Conservation (phyloP, 2,888 invertebrate genomes). For the Pterostichus madidus region DNA sequence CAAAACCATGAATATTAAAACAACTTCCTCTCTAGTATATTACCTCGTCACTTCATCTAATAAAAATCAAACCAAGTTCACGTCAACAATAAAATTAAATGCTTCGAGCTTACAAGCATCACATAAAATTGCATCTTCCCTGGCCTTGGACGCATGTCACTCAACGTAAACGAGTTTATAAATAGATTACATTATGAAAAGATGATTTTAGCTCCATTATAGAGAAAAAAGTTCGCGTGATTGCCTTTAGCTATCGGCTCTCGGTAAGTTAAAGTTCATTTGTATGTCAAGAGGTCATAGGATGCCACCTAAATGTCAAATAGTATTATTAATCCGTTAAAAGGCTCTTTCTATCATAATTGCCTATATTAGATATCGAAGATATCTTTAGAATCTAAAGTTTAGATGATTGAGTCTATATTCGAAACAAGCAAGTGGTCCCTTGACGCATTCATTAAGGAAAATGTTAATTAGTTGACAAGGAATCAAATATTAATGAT, state of each 20-base stretch:
- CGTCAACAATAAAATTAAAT: slow-evolving; percentile 29
- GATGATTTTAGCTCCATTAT: slow-evolving; percentile 27
- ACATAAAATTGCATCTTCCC: slow-evolving; percentile 25
- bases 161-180: slow-evolving; percentile 33
- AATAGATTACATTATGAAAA: slow-evolving; percentile 48
- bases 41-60: neutral
- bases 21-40: too few species aligned
- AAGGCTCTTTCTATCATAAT: slow-evolving; percentile 24
- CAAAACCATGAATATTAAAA: slow-evolving; percentile 18
- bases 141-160: slow-evolving; percentile 26
- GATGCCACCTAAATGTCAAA: slow-evolving; percentile 41
- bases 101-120: neutral
- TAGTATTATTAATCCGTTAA: slow-evolving; percentile 13
- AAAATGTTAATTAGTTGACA: neutral
- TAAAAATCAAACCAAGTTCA: slow-evolving; percentile 27
- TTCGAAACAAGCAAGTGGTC: neutral
- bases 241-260: neutral
- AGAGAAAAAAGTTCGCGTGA: slow-evolving; percentile 23
- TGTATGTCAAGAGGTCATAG: slow-evolving; percentile 30
- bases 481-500: slow-evolving; percentile 4
- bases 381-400: too few species aligned
- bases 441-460: neutral
- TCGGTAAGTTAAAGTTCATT: slow-evolving; percentile 35
- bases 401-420: too few species aligned
- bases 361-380: neutral